Evolutionary conservation across 2,797 vertebrate species (phyloP).

Genomic region (Acestrorhynchus altus): DNA sequence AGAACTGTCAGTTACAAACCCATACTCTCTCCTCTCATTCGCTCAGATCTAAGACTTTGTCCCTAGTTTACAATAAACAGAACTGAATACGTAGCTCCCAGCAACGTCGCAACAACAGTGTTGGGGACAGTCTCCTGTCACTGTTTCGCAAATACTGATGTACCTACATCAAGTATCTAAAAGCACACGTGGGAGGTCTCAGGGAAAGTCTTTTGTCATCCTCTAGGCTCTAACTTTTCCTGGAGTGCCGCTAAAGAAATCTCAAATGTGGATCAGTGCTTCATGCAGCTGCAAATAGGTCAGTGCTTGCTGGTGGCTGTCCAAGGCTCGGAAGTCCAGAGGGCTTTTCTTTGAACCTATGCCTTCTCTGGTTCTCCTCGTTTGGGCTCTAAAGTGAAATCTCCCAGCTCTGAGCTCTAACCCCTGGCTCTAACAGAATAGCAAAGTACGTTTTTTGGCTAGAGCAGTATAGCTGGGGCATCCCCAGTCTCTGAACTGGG

Average conservation of each 20-base stretch:
- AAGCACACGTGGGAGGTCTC: constrained; percentile 9
- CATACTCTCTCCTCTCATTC: constrained; percentile 25
- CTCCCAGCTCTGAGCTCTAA: constrained; percentile 36
- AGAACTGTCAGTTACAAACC: constrained; percentile 57
- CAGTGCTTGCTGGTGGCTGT: constrained; percentile 23
- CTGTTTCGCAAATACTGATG: constrained; percentile 24
- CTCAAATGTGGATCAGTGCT: constrained; percentile 24
- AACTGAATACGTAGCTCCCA: constrained; percentile 33
- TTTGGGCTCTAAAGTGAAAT: constrained; percentile 22
- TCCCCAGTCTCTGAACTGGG: constrained; percentile 17
- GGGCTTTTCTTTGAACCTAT: constrained; percentile 33
- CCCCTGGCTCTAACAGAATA: constrained; percentile 42
- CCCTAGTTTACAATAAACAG: constrained; percentile 49
- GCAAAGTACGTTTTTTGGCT: constrained; percentile 34
- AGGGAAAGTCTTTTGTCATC: background rate
- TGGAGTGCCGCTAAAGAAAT: constrained; percentile 28
- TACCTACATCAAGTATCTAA: constrained; percentile 6
- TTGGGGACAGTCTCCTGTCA: background rate
- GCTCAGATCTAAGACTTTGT: constrained; percentile 47
- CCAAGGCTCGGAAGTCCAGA: constrained; percentile 31
- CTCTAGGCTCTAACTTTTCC: constrained; percentile 6
- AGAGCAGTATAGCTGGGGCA: constrained; percentile 10
- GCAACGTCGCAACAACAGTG: constrained; percentile 17
- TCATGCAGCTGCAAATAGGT: constrained; percentile 47
- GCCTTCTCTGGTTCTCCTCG: constrained; percentile 29